Conservation (phyloP, 1,140 invertebrate species). For the Hycleus phaleratus region DNA sequence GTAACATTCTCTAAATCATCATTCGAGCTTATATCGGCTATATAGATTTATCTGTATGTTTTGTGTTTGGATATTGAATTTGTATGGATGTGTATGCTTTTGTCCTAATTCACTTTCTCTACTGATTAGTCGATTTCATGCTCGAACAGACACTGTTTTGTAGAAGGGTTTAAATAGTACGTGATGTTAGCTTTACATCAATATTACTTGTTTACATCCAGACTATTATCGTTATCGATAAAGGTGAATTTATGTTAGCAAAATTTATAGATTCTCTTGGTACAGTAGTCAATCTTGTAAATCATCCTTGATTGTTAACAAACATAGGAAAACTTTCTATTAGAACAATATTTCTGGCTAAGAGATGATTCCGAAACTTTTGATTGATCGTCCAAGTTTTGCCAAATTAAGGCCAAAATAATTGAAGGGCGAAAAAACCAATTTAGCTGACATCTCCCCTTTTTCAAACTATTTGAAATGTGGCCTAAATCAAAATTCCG, state of each 20-base stretch:
- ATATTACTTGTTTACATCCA: slow-evolving; percentile 11
- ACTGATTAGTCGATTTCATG: slow-evolving; percentile 16
- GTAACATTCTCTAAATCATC: neutral
- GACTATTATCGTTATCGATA: slow-evolving; percentile 7
- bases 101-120: slow-evolving; percentile 6
- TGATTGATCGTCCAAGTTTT: too few species aligned
- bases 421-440: too few species aligned
- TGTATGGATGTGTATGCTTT: slow-evolving; percentile 1
- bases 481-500: too few species aligned
- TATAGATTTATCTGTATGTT: neutral
- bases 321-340: too few species aligned
- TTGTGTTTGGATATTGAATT: neutral
- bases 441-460: too few species aligned
- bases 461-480: too few species aligned
- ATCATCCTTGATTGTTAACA: too few species aligned
- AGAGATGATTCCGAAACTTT: too few species aligned
- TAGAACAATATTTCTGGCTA: too few species aligned
- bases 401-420: too few species aligned
- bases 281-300: neutral
- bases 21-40: neutral
- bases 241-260: neutral
- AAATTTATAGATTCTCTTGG: neutral
- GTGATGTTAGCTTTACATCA: slow-evolving; percentile 12
- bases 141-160: slow-evolving; percentile 4
- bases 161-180: slow-evolving; percentile 3